A percentile compares a stretch with the other conserved stretches of the same genome.
phyloP scores from a whole-genome alignment of 64 coral and sea anemone species.

The Hydrozoanthus tunicans region DNA sequence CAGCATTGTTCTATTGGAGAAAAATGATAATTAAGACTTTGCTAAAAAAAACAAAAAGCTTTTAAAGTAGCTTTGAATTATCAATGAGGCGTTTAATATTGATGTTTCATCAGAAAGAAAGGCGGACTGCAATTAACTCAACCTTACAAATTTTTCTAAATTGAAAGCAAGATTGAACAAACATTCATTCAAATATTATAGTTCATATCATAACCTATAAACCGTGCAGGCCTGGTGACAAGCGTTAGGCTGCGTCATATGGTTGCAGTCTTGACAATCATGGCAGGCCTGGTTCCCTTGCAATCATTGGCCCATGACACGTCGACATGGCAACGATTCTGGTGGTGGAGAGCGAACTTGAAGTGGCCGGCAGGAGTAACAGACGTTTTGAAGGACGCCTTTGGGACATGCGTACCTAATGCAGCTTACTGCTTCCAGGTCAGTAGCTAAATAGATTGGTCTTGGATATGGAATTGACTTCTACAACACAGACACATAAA shows the following conservation, averaged over 20 bases:
- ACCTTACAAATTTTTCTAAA: too few relatives aligned
- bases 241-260: not conserved
- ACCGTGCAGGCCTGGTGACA: not conserved
- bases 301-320: slow-evolving; percentile 21
- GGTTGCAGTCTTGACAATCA: not conserved
- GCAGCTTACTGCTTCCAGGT: slow-evolving; percentile 69
- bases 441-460: not conserved
- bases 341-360: slow-evolving; percentile 62
- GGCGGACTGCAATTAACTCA: too few relatives aligned
- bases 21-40: too few relatives aligned
- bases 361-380: slow-evolving; percentile 58
- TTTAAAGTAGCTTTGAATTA: too few relatives aligned
- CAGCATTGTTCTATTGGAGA: too few relatives aligned
- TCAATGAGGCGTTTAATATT: too few relatives aligned
- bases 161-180: too few relatives aligned
- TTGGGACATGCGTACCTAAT: slow-evolving; percentile 52
- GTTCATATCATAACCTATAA: too few relatives aligned
- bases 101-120: too few relatives aligned
- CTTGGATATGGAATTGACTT: not conserved
- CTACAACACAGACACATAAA: too few relatives aligned
- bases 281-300: not conserved
- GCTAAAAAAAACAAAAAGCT: too few relatives aligned
- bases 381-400: slow-evolving; percentile 66
- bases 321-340: slow-evolving; percentile 64
- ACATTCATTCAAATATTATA: too few relatives aligned